Conservation (phyloP, 2,113 vertebrate species). For the Mirza zaza region DNA sequence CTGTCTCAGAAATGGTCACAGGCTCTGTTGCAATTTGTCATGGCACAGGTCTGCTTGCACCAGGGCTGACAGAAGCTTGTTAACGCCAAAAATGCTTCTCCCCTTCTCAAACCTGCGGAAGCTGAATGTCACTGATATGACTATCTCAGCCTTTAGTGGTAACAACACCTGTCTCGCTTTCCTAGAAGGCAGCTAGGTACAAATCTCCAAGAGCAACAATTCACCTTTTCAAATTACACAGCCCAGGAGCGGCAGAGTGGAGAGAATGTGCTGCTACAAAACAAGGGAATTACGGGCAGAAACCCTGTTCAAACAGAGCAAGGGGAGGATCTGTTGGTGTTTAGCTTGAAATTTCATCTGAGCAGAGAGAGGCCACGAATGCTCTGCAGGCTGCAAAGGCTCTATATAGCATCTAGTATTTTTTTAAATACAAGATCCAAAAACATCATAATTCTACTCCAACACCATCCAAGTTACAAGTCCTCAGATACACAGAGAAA, state of each 20-base stretch:
- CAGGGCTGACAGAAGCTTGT: conserved; percentile 41
- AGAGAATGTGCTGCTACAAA: conserved; percentile 22
- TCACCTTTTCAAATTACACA: conserved; percentile 66
- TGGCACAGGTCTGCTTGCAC: background rate
- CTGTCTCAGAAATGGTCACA: conserved; percentile 1
- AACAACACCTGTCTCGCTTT: conserved; percentile 16
- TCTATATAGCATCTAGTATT: background rate
- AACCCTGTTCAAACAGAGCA: background rate
- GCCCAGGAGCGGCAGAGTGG: background rate
- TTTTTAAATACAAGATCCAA: conserved; percentile 17
- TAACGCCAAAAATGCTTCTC: background rate
- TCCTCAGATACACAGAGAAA: background rate
- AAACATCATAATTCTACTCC: background rate
- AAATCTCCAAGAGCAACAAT: conserved; percentile 59
- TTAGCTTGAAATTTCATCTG: conserved; percentile 34
- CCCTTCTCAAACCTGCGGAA: background rate
- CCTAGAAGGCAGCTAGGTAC: conserved; percentile 62
- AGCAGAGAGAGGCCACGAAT: conserved; percentile 25
- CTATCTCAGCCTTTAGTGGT: background rate
- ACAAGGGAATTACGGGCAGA: conserved; percentile 19
- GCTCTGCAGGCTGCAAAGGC: background rate
- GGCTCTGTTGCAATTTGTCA: background rate
- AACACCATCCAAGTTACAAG: background rate
- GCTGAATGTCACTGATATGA: conserved; percentile 44
- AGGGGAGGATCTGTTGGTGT: background rate